These are phyloP conservation scores for Sebastes itinus DNA, from an alignment of 2,797 vertebrate species.

Conservation along the genomic window DNA sequence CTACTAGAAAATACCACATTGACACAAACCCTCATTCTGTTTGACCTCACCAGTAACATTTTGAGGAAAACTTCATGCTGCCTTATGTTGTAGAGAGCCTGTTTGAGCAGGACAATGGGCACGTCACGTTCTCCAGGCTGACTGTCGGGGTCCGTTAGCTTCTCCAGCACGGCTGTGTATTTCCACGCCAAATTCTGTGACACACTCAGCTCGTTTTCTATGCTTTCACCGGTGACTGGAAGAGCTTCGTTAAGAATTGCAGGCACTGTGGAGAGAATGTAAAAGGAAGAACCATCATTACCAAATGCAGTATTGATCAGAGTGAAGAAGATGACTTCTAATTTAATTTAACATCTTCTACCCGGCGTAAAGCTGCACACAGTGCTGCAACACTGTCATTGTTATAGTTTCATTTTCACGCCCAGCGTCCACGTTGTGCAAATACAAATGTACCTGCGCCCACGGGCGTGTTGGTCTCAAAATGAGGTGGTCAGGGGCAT, in stretches of 20 bases:
- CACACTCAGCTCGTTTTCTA: constrained; percentile 75
- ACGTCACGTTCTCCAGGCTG: constrained; percentile 5
- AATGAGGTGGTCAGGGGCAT: no score
- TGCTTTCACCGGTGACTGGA: constrained; percentile 59
- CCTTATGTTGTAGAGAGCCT: constrained; percentile 87
- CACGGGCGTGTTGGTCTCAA: no score
- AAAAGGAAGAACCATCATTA: background rate
- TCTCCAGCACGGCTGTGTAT: constrained; percentile 88
- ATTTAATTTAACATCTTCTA: no score
- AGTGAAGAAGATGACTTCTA: background rate
- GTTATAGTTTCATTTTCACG: no score
- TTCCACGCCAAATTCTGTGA: constrained; percentile 77
- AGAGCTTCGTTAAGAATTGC: constrained; percentile 80
- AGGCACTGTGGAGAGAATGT: constrained; percentile 80
- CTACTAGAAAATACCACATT: background rate
- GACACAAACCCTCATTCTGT: background rate
- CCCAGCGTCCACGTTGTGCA: no score
- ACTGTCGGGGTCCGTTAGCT: constrained; percentile 22
- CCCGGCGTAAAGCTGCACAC: no score
- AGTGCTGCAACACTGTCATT: no score
- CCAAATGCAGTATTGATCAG: background rate
- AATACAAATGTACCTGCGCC: no score
- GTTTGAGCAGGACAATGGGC: constrained; percentile 75
- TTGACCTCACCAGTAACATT: constrained; percentile 87
- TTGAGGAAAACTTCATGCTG: constrained; percentile 90